Evolutionary conservation across 2,113 vertebrate species (phyloP).

Genomic region (Thoracochromis brauschi): DNA sequence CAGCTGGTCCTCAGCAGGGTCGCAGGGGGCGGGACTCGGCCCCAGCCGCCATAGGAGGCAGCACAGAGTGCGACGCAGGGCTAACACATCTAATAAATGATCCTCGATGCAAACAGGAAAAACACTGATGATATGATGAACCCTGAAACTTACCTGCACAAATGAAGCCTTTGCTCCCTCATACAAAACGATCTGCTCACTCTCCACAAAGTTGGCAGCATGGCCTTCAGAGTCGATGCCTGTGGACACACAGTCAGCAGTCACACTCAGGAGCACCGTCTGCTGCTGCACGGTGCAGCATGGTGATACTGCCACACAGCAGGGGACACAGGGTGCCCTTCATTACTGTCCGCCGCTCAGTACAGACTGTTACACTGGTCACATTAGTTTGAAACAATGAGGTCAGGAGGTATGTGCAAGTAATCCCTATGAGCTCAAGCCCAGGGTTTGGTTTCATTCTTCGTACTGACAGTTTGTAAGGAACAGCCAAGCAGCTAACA

Average conservation of each 20-base stretch:
- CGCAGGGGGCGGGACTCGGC: not conserved
- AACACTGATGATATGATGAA: accelerated
- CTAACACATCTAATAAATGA: not conserved
- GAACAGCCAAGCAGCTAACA: not conserved
- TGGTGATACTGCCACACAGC: not conserved
- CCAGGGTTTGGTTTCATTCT: not conserved
- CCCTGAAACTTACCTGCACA: constrained; percentile 75
- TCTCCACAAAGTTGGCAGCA: constrained; percentile 97
- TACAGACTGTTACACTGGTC: not conserved
- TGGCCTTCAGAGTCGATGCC: constrained; percentile 98
- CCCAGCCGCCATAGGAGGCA: not conserved
- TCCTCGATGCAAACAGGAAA: not conserved
- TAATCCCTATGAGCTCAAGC: not conserved
- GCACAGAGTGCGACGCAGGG: not conserved
- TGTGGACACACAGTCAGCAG: constrained; percentile 23
- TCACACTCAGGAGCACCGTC: not conserved
- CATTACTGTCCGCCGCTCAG: not conserved
- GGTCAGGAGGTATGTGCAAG: not conserved
- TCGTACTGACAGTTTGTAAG: not conserved
- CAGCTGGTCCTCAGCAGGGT: not conserved
- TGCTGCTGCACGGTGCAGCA: not conserved
- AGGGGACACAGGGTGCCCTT: not conserved
- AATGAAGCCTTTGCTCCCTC: constrained; percentile 86
- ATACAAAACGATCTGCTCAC: constrained; percentile 92
- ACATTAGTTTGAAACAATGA: not conserved